These are phyloP conservation scores for Nemurella pictetii DNA, from an alignment of 2,888 invertebrate species.

Conservation along the genomic window DNA sequence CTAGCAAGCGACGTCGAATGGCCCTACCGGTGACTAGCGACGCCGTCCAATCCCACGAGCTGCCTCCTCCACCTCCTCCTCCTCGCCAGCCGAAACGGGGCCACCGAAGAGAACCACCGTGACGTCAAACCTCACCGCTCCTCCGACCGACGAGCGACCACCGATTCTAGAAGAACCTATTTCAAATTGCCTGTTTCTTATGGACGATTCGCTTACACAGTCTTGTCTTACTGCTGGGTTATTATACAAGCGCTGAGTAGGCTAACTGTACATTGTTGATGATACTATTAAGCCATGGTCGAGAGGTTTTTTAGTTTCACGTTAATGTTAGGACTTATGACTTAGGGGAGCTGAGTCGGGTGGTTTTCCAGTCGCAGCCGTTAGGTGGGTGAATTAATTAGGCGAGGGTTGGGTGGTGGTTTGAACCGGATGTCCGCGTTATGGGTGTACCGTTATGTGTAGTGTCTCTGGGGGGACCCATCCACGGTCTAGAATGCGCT, in stretches of 20 bases:
- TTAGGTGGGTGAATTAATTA: neutral
- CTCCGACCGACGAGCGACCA: neutral
- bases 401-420: neutral
- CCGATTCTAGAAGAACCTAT: neutral
- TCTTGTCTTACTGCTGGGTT: slow-evolving; percentile 12
- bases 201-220: neutral
- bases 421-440: neutral
- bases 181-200: neutral
- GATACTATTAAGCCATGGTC: slow-evolving; percentile 7
- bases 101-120: neutral
- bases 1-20: neutral
- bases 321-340: too few relatives aligned
- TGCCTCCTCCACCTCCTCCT: neutral
- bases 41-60: too few relatives aligned
- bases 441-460: neutral
- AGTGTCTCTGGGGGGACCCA: neutral
- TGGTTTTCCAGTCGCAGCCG: neutral
- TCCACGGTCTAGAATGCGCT: neutral
- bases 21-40: neutral
- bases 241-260: too few relatives aligned
- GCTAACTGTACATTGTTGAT: slow-evolving; percentile 27
- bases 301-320: neutral
- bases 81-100: neutral
- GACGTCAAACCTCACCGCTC: neutral
- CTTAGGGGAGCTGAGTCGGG: neutral